These are phyloP conservation scores for Pherbina coryleti DNA, from an alignment of 2,888 invertebrate genomes.

Conservation along the genomic window DNA sequence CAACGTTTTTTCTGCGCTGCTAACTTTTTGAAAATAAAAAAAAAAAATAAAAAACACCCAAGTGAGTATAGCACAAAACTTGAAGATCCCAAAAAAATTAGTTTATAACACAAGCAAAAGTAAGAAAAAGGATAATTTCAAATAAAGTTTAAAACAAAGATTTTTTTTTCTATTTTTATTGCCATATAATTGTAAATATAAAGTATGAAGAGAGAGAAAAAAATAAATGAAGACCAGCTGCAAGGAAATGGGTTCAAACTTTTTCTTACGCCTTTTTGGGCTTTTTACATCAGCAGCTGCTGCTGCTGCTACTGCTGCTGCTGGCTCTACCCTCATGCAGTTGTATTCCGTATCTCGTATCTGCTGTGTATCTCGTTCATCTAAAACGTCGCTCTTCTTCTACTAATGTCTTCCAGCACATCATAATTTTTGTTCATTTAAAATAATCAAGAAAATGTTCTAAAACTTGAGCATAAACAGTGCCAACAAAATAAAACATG, in stretches of 20 bases:
- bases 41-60: too few species aligned
- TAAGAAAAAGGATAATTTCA: background rate
- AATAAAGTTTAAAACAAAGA: background rate
- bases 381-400: background rate
- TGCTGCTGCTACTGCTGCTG: background rate
- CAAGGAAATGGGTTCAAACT: background rate
- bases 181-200: background rate
- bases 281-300: background rate
- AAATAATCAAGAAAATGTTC: conserved; percentile 33
- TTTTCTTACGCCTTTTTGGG: background rate
- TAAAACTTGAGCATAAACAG: background rate
- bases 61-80: background rate
- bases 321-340: background rate
- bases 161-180: background rate
- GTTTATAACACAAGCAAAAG: background rate
- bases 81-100: background rate
- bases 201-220: background rate
- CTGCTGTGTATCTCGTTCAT: background rate
- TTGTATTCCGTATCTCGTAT: background rate
- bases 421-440: conserved; percentile 32
- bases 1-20: background rate
- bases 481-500: background rate
- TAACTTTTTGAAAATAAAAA: background rate
- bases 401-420: background rate
- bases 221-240: background rate